Conservation (phyloP, 2,797 vertebrate genomes). For the Galaxias olidus region DNA sequence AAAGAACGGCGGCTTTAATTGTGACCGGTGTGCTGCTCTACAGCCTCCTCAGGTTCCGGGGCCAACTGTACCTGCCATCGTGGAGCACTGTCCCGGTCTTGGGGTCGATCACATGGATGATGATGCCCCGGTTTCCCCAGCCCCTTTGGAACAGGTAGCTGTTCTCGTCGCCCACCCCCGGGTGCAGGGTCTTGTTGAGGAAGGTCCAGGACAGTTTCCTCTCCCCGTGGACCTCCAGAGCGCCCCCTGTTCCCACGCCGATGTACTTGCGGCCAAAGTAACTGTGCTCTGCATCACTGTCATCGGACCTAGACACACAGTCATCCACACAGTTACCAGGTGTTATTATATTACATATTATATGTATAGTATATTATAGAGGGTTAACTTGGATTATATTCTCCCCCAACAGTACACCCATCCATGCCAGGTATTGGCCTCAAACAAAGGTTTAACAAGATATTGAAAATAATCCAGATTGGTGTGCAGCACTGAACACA, state of each 20-base stretch:
- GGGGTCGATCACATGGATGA: constrained; percentile 86
- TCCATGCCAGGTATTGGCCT: too few relatives aligned
- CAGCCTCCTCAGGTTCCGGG: too few relatives aligned
- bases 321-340: background rate
- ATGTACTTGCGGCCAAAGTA: constrained; percentile 93
- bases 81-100: constrained; percentile 82
- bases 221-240: constrained; percentile 86
- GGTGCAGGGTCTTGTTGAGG: constrained; percentile 87
- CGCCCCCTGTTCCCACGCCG: constrained; percentile 85
- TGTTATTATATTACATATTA: too few relatives aligned
- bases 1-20: too few relatives aligned
- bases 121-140: constrained; percentile 94
- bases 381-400: background rate
- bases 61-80: constrained; percentile 75
- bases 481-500: too few relatives aligned
- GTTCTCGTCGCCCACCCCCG: constrained; percentile 84
- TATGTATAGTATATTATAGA: too few relatives aligned
- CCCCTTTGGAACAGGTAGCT: constrained; percentile 88
- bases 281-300: constrained; percentile 72
- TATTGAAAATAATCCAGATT: too few relatives aligned
- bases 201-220: constrained; percentile 94
- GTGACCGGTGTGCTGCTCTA: too few relatives aligned
- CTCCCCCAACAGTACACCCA: too few relatives aligned
- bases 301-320: constrained; percentile 78
- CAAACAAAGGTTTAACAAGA: too few relatives aligned